Conservation (phyloP, 2,888 invertebrate species). For the Cepaea hortensis region DNA sequence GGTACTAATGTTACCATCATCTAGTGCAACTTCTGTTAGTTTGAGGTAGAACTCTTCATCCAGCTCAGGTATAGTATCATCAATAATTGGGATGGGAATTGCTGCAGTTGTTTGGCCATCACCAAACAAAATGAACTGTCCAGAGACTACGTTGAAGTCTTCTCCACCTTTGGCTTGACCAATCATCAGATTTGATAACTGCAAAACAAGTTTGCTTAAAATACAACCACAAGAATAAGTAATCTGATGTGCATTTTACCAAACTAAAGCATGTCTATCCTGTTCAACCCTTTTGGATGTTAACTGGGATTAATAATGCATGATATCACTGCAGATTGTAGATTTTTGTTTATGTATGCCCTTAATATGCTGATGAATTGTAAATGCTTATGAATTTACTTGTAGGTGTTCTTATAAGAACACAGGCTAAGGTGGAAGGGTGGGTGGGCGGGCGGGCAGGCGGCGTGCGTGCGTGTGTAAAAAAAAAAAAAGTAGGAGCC, state of each 20-base stretch:
- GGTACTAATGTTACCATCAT: conserved; percentile 55
- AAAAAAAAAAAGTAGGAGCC: too few relatives aligned
- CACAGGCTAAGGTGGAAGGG: too few relatives aligned
- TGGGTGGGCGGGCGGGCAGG: too few relatives aligned
- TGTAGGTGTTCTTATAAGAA: too few relatives aligned
- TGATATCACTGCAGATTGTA: too few relatives aligned
- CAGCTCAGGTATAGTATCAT: conserved; percentile 72
- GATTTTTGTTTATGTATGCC: too few relatives aligned
- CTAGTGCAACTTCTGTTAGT: conserved; percentile 63
- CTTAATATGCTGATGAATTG: too few relatives aligned
- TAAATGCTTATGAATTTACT: too few relatives aligned
- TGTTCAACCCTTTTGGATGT: too few relatives aligned
- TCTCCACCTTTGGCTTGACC: conserved; percentile 63
- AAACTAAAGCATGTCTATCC: background rate
- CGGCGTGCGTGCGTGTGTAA: too few relatives aligned
- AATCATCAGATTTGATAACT: conserved; percentile 62
- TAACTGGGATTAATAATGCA: too few relatives aligned
- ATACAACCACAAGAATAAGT: background rate
- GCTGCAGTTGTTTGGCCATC: conserved; percentile 63
- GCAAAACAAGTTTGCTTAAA: background rate
- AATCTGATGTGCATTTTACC: background rate
- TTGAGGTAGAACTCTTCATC: conserved; percentile 67
- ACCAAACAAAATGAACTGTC: conserved; percentile 60
- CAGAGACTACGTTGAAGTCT: conserved; percentile 66
- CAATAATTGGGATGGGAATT: conserved; percentile 65